Conservation (phyloP, 2,888 invertebrate species). For the Augiades crinisus region DNA sequence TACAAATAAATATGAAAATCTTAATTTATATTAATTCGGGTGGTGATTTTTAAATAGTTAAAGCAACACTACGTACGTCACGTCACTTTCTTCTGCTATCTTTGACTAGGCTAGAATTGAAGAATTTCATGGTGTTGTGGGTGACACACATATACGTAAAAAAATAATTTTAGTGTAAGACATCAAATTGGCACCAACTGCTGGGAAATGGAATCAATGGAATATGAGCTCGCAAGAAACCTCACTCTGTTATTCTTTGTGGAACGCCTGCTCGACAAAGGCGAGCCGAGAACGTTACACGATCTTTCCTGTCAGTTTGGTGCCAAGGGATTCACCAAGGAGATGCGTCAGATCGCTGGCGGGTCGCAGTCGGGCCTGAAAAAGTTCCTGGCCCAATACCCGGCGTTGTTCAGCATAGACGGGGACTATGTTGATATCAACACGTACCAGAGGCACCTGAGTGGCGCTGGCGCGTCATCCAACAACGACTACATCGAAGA, state of each 20-base stretch:
- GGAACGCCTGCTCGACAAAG: conserved; percentile 98
- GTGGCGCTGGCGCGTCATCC: conserved; percentile 82
- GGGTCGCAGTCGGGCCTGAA: conserved; percentile 98
- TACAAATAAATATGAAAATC: neutral
- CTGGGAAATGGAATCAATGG: conserved; percentile 93
- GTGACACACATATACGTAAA: conserved; percentile 81
- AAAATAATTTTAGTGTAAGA: conserved; percentile 74
- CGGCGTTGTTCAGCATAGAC: conserved; percentile 96
- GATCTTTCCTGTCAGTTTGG: conserved; percentile 99
- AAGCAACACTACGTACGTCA: conserved; percentile 41
- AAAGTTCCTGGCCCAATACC: conserved; percentile 98
- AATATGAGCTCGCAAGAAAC: conserved; percentile 96
- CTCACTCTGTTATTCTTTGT: conserved; percentile 99
- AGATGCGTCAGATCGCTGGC: conserved; percentile 97
- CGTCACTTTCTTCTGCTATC: conserved; percentile 57
- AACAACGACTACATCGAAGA: conserved; percentile 96
- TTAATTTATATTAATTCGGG: neutral
- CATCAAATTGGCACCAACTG: conserved; percentile 78
- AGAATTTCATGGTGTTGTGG: conserved; percentile 81
- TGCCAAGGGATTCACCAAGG: conserved; percentile 99
- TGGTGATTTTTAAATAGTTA: conserved; percentile 20
- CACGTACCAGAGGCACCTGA: conserved; percentile 85
- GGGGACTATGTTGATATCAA: conserved; percentile 95
- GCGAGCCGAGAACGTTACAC: conserved; percentile 96
- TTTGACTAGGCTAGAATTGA: conserved; percentile 57